Evolutionary conservation across 2,797 vertebrate genomes (phyloP).

Genomic region (Phylloscopus collybita): DNA sequence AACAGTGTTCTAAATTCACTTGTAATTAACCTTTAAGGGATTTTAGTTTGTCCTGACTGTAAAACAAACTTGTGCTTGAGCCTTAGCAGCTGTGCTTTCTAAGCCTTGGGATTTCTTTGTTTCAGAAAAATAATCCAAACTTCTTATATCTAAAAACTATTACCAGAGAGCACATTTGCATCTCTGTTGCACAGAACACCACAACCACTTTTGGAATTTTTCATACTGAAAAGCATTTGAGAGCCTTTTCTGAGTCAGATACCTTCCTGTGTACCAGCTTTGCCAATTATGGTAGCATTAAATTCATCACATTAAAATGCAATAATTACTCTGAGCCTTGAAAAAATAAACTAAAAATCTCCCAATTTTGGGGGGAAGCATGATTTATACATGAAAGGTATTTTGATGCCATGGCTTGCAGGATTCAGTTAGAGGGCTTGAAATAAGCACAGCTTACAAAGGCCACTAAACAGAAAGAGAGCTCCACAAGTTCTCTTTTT

Average conservation of each 20-base stretch:
- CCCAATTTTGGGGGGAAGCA: not conserved
- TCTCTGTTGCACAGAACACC: not conserved
- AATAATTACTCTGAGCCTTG: not conserved
- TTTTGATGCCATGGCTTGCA: not conserved
- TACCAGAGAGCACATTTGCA: not conserved
- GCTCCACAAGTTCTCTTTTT: not conserved
- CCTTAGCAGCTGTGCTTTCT: not conserved
- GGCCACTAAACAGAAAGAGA: not conserved
- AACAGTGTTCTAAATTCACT: conserved; percentile 5
- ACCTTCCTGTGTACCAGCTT: not conserved
- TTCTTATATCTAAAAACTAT: not conserved
- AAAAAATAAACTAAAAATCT: not conserved
- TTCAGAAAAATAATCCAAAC: conserved; percentile 36
- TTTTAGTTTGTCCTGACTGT: conserved; percentile 12
- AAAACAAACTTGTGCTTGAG: not conserved
- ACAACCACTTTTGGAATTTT: not conserved
- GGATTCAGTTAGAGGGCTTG: not conserved
- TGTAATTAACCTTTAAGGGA: conserved; percentile 43
- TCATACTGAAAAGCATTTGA: not conserved
- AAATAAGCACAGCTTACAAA: not conserved
- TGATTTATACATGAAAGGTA: not conserved
- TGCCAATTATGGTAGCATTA: not conserved
- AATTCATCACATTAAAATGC: not conserved
- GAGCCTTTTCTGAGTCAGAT: not conserved
- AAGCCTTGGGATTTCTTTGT: not conserved